These are phyloP conservation scores for Oxytorus armatus DNA, from an alignment of 2,888 invertebrate genomes.

Conservation along the genomic window DNA sequence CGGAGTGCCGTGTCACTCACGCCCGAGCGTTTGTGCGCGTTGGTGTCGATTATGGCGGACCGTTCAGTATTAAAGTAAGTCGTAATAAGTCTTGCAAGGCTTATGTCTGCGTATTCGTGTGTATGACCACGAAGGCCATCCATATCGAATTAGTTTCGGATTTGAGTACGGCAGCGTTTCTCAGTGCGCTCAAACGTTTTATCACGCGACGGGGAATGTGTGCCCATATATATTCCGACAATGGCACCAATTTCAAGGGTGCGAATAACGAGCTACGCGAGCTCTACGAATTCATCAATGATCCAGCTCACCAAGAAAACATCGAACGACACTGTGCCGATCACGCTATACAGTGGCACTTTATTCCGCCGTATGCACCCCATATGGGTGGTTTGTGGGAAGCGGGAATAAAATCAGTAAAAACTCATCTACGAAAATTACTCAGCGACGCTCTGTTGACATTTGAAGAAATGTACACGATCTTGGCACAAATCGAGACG, in stretches of 20 bases:
- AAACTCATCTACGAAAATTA: conserved; percentile 69
- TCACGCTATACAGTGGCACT: conserved; percentile 56
- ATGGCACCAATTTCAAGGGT: conserved; percentile 12
- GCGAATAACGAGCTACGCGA: too few relatives aligned
- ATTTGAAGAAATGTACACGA: conserved; percentile 68
- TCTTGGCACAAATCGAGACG: conserved; percentile 69
- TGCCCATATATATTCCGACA: conserved; percentile 31
- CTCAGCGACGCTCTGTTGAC: conserved; percentile 50
- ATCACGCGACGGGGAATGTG: conserved; percentile 17
- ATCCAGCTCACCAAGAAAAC: too few relatives aligned
- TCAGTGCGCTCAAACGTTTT: conserved; percentile 19
- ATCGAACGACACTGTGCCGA: neutral
- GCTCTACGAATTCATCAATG: too few relatives aligned
- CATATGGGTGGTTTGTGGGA: conserved; percentile 73
- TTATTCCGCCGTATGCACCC: conserved; percentile 60
- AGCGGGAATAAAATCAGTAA: conserved; percentile 71
- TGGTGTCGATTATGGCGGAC: too few relatives aligned
- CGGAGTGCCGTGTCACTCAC: conserved; percentile 66
- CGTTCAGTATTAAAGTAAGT: too few relatives aligned
- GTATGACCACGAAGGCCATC: conserved; percentile 23
- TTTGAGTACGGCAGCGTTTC: conserved; percentile 21
- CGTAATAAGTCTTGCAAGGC: too few relatives aligned
- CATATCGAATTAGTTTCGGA: conserved; percentile 21
- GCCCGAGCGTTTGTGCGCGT: too few relatives aligned
- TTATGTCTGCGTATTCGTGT: conserved; percentile 11